Percentiles rank a stretch among this genome's conserved stretches.
phyloP scores from a whole-genome alignment of 2,888 invertebrate genomes.

The Sinopyrophorus schimmeli region DNA sequence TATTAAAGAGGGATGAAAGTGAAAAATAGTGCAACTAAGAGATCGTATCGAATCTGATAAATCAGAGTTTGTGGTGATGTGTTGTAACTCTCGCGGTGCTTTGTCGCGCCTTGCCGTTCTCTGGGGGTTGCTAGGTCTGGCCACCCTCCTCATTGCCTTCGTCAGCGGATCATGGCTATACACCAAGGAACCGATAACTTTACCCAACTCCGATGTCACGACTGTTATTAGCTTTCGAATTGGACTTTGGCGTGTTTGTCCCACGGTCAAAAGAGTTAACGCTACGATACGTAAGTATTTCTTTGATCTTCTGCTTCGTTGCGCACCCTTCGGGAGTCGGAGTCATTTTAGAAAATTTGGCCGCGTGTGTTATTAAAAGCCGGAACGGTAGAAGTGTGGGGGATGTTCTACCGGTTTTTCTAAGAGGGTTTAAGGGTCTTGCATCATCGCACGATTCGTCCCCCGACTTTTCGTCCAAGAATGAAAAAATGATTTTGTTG shows the following conservation, averaged over 20 bases:
- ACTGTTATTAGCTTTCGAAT: slow-evolving; percentile 57
- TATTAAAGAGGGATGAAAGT: too few species aligned
- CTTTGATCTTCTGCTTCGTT: not conserved
- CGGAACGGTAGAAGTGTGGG: too few species aligned
- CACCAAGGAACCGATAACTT: slow-evolving; percentile 56
- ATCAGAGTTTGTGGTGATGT: slow-evolving; percentile 44
- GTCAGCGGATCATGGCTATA: slow-evolving; percentile 58
- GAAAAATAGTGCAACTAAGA: too few species aligned
- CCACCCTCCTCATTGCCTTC: slow-evolving; percentile 56
- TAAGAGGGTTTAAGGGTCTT: too few species aligned
- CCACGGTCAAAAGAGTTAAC: slow-evolving; percentile 55
- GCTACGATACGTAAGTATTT: slow-evolving; percentile 54
- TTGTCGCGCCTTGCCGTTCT: slow-evolving; percentile 56
- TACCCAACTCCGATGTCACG: slow-evolving; percentile 53
- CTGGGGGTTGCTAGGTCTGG: slow-evolving; percentile 55
- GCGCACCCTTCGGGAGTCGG: too few species aligned
- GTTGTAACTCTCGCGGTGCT: slow-evolving; percentile 50
- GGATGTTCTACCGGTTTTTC: too few species aligned
- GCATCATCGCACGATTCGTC: too few species aligned
- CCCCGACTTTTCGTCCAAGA: too few species aligned
- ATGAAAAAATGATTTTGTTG: too few species aligned
- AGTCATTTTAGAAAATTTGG: too few species aligned
- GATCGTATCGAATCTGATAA: slow-evolving; percentile 24
- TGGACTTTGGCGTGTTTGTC: slow-evolving; percentile 59
- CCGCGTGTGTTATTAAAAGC: too few species aligned